These are phyloP conservation scores for Chroicocephalus ridibundus DNA, from an alignment of 2,113 vertebrate species.

Conservation along the genomic window DNA sequence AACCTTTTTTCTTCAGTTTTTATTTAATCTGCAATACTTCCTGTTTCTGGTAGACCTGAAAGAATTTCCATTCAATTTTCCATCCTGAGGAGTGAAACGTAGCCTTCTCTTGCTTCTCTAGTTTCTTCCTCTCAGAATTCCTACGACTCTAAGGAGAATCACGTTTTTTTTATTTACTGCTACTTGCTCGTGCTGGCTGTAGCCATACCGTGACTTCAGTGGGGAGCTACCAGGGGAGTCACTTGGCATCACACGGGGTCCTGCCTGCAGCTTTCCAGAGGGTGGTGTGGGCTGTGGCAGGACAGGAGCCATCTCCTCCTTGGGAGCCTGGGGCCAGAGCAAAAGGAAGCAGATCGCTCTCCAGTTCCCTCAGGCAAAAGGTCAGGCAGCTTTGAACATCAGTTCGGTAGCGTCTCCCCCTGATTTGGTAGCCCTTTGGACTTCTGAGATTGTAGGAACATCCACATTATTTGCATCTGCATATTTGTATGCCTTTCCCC, in stretches of 20 bases:
- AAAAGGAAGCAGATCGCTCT: neutral
- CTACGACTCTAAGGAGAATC: neutral
- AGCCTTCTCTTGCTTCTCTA: neutral
- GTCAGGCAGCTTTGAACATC: neutral
- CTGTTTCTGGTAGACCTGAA: neutral
- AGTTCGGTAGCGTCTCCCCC: neutral
- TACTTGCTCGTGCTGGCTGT: neutral
- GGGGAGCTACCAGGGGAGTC: neutral
- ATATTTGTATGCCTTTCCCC: neutral
- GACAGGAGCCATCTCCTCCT: neutral
- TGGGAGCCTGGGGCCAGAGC: neutral
- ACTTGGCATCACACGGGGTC: neutral
- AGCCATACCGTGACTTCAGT: neutral
- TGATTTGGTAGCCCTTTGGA: neutral
- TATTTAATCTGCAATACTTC: neutral
- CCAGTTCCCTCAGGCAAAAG: neutral
- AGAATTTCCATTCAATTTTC: neutral
- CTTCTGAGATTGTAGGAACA: neutral
- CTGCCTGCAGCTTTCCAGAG: accelerated
- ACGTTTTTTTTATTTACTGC: neutral
- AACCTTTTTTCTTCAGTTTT: neutral
- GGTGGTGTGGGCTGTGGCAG: neutral
- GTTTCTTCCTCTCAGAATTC: neutral
- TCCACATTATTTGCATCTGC: neutral
- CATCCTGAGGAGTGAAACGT: neutral